Evolutionary conservation across 2,888 invertebrate genomes (phyloP).

Genomic region (Cosmopolites sordidus): DNA sequence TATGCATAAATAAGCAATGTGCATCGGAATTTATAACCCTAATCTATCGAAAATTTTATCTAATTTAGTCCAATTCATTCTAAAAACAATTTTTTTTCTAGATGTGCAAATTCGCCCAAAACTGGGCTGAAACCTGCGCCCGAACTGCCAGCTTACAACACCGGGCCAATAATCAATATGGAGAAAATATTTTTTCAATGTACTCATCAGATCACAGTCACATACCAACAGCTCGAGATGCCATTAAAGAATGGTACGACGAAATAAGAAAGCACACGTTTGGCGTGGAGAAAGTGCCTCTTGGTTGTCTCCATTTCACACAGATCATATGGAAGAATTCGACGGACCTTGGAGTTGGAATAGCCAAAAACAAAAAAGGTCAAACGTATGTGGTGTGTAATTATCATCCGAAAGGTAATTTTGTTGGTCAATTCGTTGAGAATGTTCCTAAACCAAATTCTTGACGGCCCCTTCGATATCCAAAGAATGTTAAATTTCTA

Average conservation of each 20-base stretch:
- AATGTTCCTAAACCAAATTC: constrained; percentile 60
- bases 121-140: constrained; percentile 68
- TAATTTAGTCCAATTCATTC: too few relatives aligned
- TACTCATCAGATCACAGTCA: constrained; percentile 55
- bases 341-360: constrained; percentile 66
- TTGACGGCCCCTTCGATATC: constrained; percentile 30
- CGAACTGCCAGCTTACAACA: constrained; percentile 62
- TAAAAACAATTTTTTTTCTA: constrained; percentile 46
- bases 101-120: constrained; percentile 60
- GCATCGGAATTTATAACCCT: too few relatives aligned
- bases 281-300: constrained; percentile 54
- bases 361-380: constrained; percentile 68
- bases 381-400: constrained; percentile 81
- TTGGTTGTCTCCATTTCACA: constrained; percentile 43
- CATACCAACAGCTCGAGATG: constrained; percentile 52
- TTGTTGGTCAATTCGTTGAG: constrained; percentile 62
- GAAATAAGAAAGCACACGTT: constrained; percentile 54
- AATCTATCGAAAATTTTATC: too few relatives aligned
- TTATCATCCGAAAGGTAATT: constrained; percentile 80
- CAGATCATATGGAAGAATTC: constrained; percentile 71
- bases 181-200: constrained; percentile 58
- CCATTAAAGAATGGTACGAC: constrained; percentile 58
- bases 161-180: constrained; percentile 59
- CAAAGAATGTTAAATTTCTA: constrained; percentile 16
- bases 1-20: too few relatives aligned